A percentile compares a stretch with the other conserved stretches of the same genome.
These are phyloP conservation scores for Numenius phaeopus DNA, from an alignment of 2,797 vertebrate species.

Conservation along the genomic window DNA sequence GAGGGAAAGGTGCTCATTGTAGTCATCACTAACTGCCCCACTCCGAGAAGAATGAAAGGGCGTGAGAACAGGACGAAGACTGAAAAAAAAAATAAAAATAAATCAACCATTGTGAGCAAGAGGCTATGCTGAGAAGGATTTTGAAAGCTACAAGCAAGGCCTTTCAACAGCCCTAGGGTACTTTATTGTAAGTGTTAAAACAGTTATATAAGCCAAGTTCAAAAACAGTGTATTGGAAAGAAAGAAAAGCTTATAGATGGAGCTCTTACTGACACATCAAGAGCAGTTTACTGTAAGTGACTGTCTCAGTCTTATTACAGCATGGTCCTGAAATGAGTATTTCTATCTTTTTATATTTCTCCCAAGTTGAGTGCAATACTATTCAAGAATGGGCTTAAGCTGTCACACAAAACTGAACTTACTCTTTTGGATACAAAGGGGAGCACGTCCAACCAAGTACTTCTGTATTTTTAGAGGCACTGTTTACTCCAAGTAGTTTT, in stretches of 20 bases:
- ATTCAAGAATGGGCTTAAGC: background rate
- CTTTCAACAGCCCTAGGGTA: background rate
- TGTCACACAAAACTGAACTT: slow-evolving; percentile 12
- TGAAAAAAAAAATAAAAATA: background rate
- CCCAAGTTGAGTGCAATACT: background rate
- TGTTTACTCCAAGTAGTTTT: slow-evolving; percentile 71
- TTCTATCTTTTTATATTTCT: background rate
- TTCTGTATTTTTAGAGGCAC: slow-evolving; percentile 14
- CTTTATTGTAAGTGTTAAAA: background rate
- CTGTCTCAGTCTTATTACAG: background rate
- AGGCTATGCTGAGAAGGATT: background rate
- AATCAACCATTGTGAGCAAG: background rate
- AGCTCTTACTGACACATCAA: background rate
- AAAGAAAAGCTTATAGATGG: background rate
- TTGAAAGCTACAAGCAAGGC: background rate
- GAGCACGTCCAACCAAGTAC: slow-evolving; percentile 74
- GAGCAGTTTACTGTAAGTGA: background rate
- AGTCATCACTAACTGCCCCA: background rate
- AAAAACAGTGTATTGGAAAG: background rate
- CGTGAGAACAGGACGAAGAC: background rate
- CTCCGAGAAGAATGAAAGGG: background rate
- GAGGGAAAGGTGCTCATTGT: background rate
- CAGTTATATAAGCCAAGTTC: background rate
- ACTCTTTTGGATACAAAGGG: slow-evolving; percentile 74
- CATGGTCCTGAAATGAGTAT: background rate